Evolutionary conservation across 2,888 invertebrate genomes (phyloP), one percentile per base, ranked within the genome.

Genomic region (Zootermopsis nevadensis): DNA sequence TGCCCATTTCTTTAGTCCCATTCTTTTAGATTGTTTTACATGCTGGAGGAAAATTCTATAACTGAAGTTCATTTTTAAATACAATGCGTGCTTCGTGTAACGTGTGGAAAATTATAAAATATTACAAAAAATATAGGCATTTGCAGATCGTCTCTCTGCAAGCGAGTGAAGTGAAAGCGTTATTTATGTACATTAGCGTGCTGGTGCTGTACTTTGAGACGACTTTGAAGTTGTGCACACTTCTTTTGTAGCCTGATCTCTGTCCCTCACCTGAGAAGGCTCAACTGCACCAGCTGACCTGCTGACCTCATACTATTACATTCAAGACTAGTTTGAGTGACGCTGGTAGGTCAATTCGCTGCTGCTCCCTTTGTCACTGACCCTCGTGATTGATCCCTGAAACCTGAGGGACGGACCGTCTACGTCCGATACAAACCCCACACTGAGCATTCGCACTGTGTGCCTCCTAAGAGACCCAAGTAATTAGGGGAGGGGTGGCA

Each of bases 251-350:
- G 60, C n/a, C 60, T 8, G 4, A 31, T 33, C 1, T 33, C 7
- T 69, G 69, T 19, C 33, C 69, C 69, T 69, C 69, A 77, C 77
- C 77, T 77, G 38, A 77, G 42, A 77, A 77, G 69, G 48, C 77
- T 27, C 42, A 77, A 33, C 38, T 7, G 38, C 27, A n/a, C 77
- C 27, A 77, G 42, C 22, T 77, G 77, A 42, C 35, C 48, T 48
- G 10, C 30, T 77, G 77, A 42, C 77, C 48, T 77, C 77, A 77
- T 77, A 77, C 33, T 69, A 69, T 19, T 69, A 60, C 60, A 60
- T 60, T 60, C 60, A 60, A 4, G 33, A 67, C 67, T 30, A 33
- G 22, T 30, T 69, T 8, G 67, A 15, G 31, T 69, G 33, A 31
- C 33, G 69, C 1, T 22, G 69, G 27, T 69, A 33, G 33, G 69